Evolutionary conservation across 2,113 vertebrate genomes (phyloP), one percentile per base, ranked within the genome.

Genomic region (Psettodes erumei): DNA sequence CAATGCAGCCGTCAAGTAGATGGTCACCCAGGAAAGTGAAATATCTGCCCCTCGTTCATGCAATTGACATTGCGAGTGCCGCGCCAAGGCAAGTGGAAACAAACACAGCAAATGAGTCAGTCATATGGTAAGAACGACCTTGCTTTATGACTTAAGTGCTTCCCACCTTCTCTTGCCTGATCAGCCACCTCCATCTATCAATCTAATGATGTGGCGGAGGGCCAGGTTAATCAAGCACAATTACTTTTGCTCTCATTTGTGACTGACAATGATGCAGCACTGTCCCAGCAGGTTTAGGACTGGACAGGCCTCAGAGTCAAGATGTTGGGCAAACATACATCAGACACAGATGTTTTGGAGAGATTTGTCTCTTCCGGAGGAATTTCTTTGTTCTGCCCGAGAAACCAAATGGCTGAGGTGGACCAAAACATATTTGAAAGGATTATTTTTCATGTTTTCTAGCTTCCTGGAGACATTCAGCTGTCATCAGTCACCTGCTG

Each of bases 191-290:
- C 90, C 84, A 95, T 95, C 95, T 94, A 94, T 96, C 95, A 96
- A 93, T 95, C 89, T 96, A 96, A 96, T 95, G 95, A 95, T 89
- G 90, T 92, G 95, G 92, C 94, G 92, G 91, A 88, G 94, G 94
- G 93, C 95, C 94, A 94, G 92, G 89, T 95, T 94, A 94, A 96
- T 96, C 95, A 95, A 93, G 88, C 94, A 94, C 95, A 95, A 96
- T 96, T 95, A 95, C 94, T 94, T 94, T 93, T 93, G 93, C 92
- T 91, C 94, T 95, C 94, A 95, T 96, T 95, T 95, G 90, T 94
- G 95, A 95, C 90, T 94, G 95, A 95, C 94, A 95, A 73, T 91
- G 90, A 94, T 94, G 86, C 92, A 94, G 94, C 90, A 63, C 72
- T 84, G 91, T 92, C 85, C 91, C 89, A 84, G 45, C 64, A 68